These are phyloP conservation scores for Lepas anatifera DNA, from an alignment of 2,888 invertebrate genomes.

Conservation along the genomic window DNA sequence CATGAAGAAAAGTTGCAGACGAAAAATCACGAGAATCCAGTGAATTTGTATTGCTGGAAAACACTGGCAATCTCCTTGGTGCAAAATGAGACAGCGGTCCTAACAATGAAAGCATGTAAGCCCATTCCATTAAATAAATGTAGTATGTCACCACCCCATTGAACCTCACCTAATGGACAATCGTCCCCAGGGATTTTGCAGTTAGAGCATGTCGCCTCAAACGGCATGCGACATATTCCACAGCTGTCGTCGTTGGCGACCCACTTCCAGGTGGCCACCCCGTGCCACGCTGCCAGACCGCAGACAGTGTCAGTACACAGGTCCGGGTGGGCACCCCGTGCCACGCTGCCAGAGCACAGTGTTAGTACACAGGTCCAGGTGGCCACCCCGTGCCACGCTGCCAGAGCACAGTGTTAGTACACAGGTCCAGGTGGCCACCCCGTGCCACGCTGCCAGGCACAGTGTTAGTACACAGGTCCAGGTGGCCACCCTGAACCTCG, in stretches of 20 bases:
- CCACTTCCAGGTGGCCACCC: slow-evolving; percentile 98
- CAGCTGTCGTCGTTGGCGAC: slow-evolving; percentile 98
- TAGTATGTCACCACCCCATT: too few relatives aligned
- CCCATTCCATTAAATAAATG: too few relatives aligned
- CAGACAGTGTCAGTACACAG: background rate
- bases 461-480: too few relatives aligned
- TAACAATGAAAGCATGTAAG: too few relatives aligned
- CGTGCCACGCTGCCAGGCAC: too few relatives aligned
- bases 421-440: background rate
- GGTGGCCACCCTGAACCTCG: too few relatives aligned
- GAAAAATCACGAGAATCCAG: too few relatives aligned
- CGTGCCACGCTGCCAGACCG: slow-evolving; percentile 57
- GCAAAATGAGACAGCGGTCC: too few relatives aligned
- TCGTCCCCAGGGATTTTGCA: slow-evolving; percentile 96
- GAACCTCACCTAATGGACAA: slow-evolving; percentile 63
- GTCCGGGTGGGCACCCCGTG: background rate
- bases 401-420: background rate
- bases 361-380: background rate
- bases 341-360: background rate
- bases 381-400: background rate
- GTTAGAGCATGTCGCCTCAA: slow-evolving; percentile 96
- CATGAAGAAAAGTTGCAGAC: too few relatives aligned
- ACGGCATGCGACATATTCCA: slow-evolving; percentile 97
- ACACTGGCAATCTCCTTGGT: too few relatives aligned
- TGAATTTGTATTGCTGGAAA: too few relatives aligned